phyloP scores from a whole-genome alignment of 2,888 invertebrate genomes.

The Phyto melanocephala region DNA sequence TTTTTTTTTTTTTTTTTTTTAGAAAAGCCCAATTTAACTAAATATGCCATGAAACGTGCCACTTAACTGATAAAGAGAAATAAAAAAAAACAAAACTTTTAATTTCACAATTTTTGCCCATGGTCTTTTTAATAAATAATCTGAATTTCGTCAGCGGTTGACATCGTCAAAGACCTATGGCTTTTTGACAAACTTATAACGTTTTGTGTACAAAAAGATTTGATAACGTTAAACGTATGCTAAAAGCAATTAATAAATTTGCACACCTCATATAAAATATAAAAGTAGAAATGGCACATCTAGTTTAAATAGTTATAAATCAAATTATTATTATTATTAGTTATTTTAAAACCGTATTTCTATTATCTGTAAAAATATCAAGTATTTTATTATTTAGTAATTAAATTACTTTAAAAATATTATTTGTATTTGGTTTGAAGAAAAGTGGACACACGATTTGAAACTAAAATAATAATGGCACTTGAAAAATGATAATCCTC shows the following conservation, averaged over 20 bases:
- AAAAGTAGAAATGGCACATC: neutral
- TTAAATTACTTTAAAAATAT: too few relatives aligned
- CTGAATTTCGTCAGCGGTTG: neutral
- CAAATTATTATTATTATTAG: too few relatives aligned
- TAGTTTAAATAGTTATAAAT: too few relatives aligned
- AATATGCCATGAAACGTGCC: neutral
- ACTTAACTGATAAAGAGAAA: neutral
- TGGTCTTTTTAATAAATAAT: neutral
- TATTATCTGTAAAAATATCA: too few relatives aligned
- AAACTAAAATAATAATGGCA: neutral
- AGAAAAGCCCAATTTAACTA: too few relatives aligned
- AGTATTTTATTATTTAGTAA: too few relatives aligned
- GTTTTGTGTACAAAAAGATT: neutral
- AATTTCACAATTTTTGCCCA: neutral
- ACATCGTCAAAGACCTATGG: neutral
- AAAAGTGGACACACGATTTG: neutral
- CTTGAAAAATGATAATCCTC: neutral
- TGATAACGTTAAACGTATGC: too few relatives aligned
- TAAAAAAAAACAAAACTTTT: neutral
- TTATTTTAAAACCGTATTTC: too few relatives aligned
- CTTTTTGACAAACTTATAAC: neutral
- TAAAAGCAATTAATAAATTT: too few relatives aligned
- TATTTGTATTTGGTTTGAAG: neutral
- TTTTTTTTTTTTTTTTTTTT: too few relatives aligned
- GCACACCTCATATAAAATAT: neutral